Base-by-base conservation (phyloP, 2,113 vertebrate genomes). In the Perca flavescens region DNA sequence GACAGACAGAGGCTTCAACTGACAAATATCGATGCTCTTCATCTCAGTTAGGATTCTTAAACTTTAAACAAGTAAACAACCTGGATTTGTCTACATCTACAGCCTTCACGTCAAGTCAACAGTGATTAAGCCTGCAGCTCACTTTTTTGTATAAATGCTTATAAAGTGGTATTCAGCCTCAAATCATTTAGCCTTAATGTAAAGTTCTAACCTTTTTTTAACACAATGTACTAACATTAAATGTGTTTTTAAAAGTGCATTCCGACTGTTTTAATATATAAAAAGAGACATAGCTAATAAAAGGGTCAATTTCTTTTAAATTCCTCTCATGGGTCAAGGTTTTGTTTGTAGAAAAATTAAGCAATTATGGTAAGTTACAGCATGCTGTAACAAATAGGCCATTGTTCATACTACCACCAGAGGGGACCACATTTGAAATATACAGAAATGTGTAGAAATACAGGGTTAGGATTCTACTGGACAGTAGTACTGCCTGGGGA, bases 51-150 rank as follows among this genome's bases (percentile, higher is more conserved):
- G 61, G 15, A 17, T 11, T 14, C 8, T 19, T 7, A 15, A 61
- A 62, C 54, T 56, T 76, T 43, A 25, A 69, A 36, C 15, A 62
- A 15, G 49, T 28, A n/a, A 60, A 62, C 43, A 21, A 67, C 40
- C 7, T 66, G 14, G 1, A 34, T 47, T 9, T 74, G 1, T 52
- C 2, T 43, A 43, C 8, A 61, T 47, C 14, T 21, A 25, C 21
- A 58, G 21, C 25, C 6, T 5, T 68, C 50, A 16, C 40, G 1
- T 63, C 50, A 34, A 54, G 47, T 70, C 9, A 75, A 46, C 31
- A 25, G 6, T 43, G 21, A 66, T 58, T 5, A 46, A 31, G 0
- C 14, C 66, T 73, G 17, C 28, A 52, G 40, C 17, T 84, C 1
- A 36, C 25, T 25, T 56, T 8, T 34, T 34, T 21, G 34, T 14